Percentiles rank a stretch among this genome's conserved stretches.
Evolutionary conservation across 2,797 vertebrate species (phyloP).

Genomic region (Podarcis siculus): DNA sequence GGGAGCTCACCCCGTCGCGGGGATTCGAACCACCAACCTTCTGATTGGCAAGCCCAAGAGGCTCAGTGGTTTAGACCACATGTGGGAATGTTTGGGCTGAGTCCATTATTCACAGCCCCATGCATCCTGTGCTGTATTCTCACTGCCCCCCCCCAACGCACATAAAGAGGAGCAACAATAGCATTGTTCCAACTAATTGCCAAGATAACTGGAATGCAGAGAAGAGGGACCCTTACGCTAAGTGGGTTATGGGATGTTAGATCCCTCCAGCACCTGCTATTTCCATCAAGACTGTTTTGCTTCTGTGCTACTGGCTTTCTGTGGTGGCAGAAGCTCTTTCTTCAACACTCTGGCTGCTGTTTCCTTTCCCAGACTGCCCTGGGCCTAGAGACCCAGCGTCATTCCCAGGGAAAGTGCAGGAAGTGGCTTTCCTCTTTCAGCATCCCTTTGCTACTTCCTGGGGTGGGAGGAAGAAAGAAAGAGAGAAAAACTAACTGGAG

Average conservation of each 20-base stretch:
- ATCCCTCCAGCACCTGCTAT: too few species aligned
- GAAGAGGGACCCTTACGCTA: not conserved
- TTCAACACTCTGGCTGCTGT: too few species aligned
- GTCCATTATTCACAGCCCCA: too few species aligned
- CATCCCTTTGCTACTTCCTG: not conserved
- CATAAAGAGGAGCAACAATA: not conserved
- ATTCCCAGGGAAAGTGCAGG: not conserved
- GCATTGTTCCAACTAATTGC: too few species aligned
- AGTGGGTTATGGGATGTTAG: not conserved
- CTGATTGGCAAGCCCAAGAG: too few species aligned
- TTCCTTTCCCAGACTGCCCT: not conserved
- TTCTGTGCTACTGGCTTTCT: not conserved
- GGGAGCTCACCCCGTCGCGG: too few species aligned
- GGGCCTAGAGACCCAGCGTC: not conserved
- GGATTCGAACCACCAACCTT: too few species aligned
- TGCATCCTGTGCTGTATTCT: too few species aligned
- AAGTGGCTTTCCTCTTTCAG: not conserved
- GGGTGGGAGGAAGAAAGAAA: not conserved
- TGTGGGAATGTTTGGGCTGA: too few species aligned
- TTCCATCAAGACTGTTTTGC: not conserved
- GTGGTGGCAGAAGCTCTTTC: too few species aligned
- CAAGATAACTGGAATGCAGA: not conserved
- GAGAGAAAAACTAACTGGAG: constrained; percentile 8
- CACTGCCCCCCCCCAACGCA: too few species aligned
- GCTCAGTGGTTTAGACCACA: too few species aligned